Evolutionary conservation across 2,888 invertebrate species (phyloP), one percentile per base, ranked within the genome.

Genomic region (Morpho achilles): DNA sequence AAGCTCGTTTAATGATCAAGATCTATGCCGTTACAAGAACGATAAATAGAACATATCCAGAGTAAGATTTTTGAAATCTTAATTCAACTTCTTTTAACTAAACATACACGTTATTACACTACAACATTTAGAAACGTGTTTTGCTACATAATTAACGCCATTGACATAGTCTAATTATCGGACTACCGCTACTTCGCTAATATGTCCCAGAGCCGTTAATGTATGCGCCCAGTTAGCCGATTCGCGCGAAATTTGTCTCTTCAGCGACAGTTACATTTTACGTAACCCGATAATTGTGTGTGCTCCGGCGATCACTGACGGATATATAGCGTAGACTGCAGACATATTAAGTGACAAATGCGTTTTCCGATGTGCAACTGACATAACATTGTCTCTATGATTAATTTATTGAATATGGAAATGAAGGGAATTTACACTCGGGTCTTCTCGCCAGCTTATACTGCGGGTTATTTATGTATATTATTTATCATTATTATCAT

Each of bases 211-310:
- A 62, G 64, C 65, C 69, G 78, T 80, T 83, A 84, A 83, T 79
- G 73, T 67, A 55, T 67, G 55, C 65, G 68, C 67, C 68, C 68
- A 59, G 61, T 67, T 67, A 67, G 60, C 64, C 50, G 55, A 67
- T 67, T 64, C 64, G 69, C 71, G 82, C 69, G 73, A 82, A 75
- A 79, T 77, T 72, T 73, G 69, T 69, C 78, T 77, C 76, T 77
- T 77, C 72, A 74, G 67, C 71, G 72, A 72, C 71, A 56, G 67
- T 70, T 72, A 72, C 70, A 69, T 71, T 68, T 63, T 66, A 69
- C 67, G 69, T 61, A 65, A 66, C 66, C 47, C 48, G 54, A 54
- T 54, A 54, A 54, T 54, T 48, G 54, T 54, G 53, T 53, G 54
- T 54, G 23, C 54, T 48, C 54, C 40, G 47, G 54, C 54, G 54